phyloP scores from a whole-genome alignment of 2,888 invertebrate genomes.

The Ptychoptera albimana region DNA sequence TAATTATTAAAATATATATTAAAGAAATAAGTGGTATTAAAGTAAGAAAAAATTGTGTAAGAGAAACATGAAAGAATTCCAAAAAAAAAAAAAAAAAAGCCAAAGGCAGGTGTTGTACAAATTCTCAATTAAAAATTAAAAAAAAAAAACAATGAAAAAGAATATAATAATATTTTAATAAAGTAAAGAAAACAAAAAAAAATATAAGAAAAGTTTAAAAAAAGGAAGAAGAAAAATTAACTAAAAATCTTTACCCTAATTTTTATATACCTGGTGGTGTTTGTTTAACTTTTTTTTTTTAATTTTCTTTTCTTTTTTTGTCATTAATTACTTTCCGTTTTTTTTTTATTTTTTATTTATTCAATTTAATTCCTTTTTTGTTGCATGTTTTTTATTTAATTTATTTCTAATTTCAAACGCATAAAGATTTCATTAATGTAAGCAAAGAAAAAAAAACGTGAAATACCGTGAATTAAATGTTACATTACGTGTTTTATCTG shows the following conservation, averaged over 20 bases:
- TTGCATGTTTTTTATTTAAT: neutral
- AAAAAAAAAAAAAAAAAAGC: slow-evolving; percentile 13
- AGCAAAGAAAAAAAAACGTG: too few species aligned
- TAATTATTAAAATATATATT: too few species aligned
- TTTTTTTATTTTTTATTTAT: slow-evolving; percentile 12
- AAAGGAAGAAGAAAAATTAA: slow-evolving; percentile 1
- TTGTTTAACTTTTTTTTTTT: neutral
- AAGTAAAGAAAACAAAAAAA: slow-evolving; percentile 2
- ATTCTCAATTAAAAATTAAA: slow-evolving; percentile 3
- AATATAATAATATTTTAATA: slow-evolving; percentile 5
- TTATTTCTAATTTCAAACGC: slow-evolving; percentile 1
- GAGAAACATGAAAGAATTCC: too few species aligned
- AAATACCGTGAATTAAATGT: too few species aligned
- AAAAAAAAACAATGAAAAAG: slow-evolving; percentile 12
- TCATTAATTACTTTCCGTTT: slow-evolving; percentile 12
- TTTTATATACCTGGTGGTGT: neutral
- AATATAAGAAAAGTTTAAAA: slow-evolving; percentile 13
- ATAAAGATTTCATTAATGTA: neutral
- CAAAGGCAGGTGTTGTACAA: slow-evolving; percentile 20
- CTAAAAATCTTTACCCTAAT: neutral
- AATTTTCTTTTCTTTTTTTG: neutral
- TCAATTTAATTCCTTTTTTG: slow-evolving; percentile 4
- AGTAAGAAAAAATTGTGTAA: too few species aligned
- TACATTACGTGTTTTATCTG: too few species aligned
- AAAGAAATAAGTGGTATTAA: too few species aligned